A percentile compares a stretch with the other conserved stretches of the same genome.
Evolutionary conservation across 2,113 vertebrate genomes (phyloP).

Genomic region (Albula goreensis): DNA sequence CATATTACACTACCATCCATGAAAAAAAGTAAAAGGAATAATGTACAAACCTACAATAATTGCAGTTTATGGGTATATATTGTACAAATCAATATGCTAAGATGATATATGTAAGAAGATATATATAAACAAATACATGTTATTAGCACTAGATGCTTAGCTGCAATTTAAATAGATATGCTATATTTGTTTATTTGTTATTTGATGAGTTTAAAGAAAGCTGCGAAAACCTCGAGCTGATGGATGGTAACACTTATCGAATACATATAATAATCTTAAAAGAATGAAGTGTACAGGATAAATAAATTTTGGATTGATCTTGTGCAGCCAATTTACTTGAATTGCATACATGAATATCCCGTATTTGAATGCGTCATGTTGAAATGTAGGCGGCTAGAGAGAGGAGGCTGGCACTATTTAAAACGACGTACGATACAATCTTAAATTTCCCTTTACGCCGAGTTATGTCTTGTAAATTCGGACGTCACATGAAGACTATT

Average conservation of each 20-base stretch:
- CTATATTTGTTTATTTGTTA: too few species aligned
- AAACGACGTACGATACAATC: background rate
- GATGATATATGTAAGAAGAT: too few species aligned
- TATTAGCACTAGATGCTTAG: too few species aligned
- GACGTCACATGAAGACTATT: background rate
- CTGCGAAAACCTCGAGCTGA: too few species aligned
- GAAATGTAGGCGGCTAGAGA: background rate
- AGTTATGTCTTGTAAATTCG: background rate
- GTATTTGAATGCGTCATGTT: background rate
- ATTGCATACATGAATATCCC: background rate
- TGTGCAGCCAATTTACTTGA: background rate
- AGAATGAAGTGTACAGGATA: too few species aligned
- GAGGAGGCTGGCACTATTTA: background rate
- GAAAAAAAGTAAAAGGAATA: background rate
- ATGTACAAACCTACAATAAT: background rate
- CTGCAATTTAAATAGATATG: too few species aligned
- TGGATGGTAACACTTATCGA: too few species aligned
- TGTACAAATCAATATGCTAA: background rate
- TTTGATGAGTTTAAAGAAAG: too few species aligned
- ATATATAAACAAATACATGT: too few species aligned
- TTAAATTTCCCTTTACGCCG: background rate
- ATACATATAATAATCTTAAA: too few species aligned
- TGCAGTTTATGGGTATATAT: background rate
- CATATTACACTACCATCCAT: background rate
- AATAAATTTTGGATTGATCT: background rate